A percentile compares a stretch with the other conserved stretches of the same genome.
These are phyloP conservation scores for Tapirus terrestris DNA, from an alignment of 2,113 vertebrate genomes.

Conservation along the genomic window DNA sequence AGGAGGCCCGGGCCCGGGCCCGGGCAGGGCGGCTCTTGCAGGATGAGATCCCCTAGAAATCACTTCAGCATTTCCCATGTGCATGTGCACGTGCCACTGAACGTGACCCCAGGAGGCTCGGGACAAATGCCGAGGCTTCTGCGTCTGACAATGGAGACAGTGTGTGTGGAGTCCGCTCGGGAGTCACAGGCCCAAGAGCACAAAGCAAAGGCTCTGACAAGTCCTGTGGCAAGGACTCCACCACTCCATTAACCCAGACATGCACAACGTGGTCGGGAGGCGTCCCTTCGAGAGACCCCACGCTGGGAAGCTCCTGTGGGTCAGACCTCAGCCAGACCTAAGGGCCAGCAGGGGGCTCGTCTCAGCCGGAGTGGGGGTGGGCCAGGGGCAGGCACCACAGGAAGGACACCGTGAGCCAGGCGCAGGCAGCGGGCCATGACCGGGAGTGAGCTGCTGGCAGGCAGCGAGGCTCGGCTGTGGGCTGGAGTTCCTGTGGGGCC, in stretches of 20 bases:
- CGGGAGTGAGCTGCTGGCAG: neutral
- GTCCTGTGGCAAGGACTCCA: neutral
- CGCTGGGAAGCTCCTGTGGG: neutral
- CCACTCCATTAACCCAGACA: neutral
- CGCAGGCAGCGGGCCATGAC: neutral
- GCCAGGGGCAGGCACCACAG: neutral
- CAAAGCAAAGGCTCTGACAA: neutral
- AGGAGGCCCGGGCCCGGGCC: neutral
- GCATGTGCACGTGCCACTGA: neutral
- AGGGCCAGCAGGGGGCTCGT: too few relatives aligned
- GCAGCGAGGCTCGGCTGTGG: neutral
- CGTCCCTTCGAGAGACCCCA: neutral
- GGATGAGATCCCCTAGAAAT: neutral
- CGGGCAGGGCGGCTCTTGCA: neutral
- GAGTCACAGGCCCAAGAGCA: neutral
- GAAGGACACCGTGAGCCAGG: too few relatives aligned
- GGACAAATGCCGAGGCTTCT: neutral
- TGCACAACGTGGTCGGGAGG: neutral
- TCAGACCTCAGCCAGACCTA: too few relatives aligned
- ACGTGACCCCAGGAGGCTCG: rapidly evolving
- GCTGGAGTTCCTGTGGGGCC: neutral
- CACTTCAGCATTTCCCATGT: neutral
- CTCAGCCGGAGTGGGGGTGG: neutral
- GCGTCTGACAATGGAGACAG: neutral
- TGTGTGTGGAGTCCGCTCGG: neutral